Base-by-base conservation (phyloP, 2,797 vertebrate genomes). In the Microctenopoma lineatum region DNA sequence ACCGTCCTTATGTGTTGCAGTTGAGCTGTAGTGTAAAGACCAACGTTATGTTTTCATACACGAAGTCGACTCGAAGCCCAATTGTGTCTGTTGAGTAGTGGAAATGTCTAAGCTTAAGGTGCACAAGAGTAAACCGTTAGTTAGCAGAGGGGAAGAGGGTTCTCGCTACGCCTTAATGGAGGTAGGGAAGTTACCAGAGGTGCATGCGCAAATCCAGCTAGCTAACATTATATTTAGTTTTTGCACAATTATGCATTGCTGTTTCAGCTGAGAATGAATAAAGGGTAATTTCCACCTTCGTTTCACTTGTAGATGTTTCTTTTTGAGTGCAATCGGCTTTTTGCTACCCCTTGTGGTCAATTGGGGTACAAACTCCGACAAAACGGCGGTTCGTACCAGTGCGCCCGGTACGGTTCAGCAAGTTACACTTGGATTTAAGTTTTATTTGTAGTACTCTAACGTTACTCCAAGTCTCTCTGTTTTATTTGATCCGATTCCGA, bases 1-100 rank as follows among this genome's bases (percentile, higher is more conserved):
- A 78, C 83, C 82, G 81, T 25, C 56, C 54, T 51, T 11, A 0
- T 3, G 2, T 11, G 11, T 16, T 16, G 2, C 15, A 16, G 1
- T 5, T 4, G 4, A 27, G 16, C 1, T 15, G 9, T 7, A 6
- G 4, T 11, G 4, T 32, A 9, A 7, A 6, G 0, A 9, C 13
- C 9, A 14, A 15, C 39, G 4, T 41, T 12, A 1, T 16, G 9
- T 7, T 8, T 0, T 18, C 39, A 2, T 3, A 11, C 10, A 14
- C 4, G 15, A 38, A 26, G 3, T 9, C 1, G 5, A 26, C 18
- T 4, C 56, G 21, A 1, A 5, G 2, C 38, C 16, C 0, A 1
- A 2, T 27, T 12, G 21, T 4, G 15, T 27, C 11, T 11, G 27
- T 39, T 32, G 9, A 46, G 41, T 21, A 8, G 32, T 16, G 12